A percentile compares a stretch with the other conserved stretches of the same genome.
These are phyloP conservation scores for Spea hammondii DNA, from an alignment of 2,797 vertebrate genomes.

Conservation along the genomic window DNA sequence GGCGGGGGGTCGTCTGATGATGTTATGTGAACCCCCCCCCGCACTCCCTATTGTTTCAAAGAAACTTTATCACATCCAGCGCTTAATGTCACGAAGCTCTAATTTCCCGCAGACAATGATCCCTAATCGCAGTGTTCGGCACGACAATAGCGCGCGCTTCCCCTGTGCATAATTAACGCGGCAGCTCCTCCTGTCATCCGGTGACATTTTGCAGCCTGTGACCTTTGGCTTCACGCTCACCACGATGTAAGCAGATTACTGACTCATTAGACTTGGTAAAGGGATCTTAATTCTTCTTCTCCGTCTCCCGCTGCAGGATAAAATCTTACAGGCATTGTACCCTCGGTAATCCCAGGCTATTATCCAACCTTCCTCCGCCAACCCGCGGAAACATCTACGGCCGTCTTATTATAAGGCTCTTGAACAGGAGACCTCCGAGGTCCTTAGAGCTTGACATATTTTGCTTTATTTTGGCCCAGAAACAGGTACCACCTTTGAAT, in stretches of 20 bases:
- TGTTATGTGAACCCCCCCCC: background rate
- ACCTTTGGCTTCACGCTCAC: constrained; percentile 34
- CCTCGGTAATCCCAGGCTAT: background rate
- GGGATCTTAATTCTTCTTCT: constrained; percentile 10
- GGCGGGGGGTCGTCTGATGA: no score
- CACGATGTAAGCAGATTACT: constrained; percentile 11
- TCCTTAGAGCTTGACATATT: no score
- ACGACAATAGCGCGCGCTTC: constrained; percentile 4
- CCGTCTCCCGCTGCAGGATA: background rate
- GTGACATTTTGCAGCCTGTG: constrained; percentile 23
- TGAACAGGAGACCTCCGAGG: no score
- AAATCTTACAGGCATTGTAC: background rate
- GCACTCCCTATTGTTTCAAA: background rate
- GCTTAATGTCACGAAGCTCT: constrained; percentile 3
- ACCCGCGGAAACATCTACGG: no score
- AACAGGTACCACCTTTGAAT: no score
- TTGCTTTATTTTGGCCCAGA: no score
- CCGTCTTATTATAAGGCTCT: no score
- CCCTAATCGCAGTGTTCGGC: constrained; percentile 11
- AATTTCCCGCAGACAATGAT: constrained; percentile 24
- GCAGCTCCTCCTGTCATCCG: background rate
- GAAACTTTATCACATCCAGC: background rate
- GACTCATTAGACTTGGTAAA: constrained; percentile 14
- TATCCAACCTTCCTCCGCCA: background rate
- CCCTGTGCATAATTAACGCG: constrained; percentile 20